Base-by-base conservation (phyloP, 2,797 vertebrate species). In the Centroberyx gerrardi region DNA sequence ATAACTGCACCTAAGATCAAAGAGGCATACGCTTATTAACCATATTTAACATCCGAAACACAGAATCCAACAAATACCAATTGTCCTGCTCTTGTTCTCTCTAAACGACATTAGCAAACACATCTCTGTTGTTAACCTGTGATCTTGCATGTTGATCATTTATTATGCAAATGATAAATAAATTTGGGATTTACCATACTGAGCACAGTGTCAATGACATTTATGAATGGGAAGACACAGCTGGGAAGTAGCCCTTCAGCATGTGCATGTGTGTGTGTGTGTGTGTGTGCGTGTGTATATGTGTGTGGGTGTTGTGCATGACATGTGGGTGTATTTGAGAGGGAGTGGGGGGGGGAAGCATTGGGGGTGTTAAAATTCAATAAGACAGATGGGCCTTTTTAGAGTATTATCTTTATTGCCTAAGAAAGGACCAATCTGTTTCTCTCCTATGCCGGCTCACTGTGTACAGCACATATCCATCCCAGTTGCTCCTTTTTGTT, bases 351-450 rank as follows among this genome's bases (percentile, higher is more conserved):
- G 22, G 69, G 36, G 76, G 31, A 69, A 75, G 60, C 64, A 36
- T 80, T 63, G 69, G 17, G 71, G 51, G 59, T 80, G 77, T 76
- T 85, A 71, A 68, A 90, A 93, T 88, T 90, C 87, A 93, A 87
- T 93, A 89, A 90, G 87, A 82, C 92, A 94, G 92, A 94, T 94
- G 93, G 92, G 78, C 78, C 92, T 89, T 88, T 93, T 95, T 92
- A 92, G 85, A 85, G 84, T 79, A 91, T 90, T 89, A 93, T 87
- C 86, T 86, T 87, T 89, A 92, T 92, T 88, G 87, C 87, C 81
- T 90, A 93, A 93, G 90, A 92, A 86, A 83, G 80, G 64, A 13
- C 63, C 90, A 90, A 88, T 90, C 90, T 93, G 90, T 86, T 87
- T 78, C 80, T 78, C 66, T 72, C 52, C 77, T 90, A 80, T 78